Evolutionary conservation across 2,113 vertebrate species (phyloP).

Genomic region (Ophiodon elongatus): DNA sequence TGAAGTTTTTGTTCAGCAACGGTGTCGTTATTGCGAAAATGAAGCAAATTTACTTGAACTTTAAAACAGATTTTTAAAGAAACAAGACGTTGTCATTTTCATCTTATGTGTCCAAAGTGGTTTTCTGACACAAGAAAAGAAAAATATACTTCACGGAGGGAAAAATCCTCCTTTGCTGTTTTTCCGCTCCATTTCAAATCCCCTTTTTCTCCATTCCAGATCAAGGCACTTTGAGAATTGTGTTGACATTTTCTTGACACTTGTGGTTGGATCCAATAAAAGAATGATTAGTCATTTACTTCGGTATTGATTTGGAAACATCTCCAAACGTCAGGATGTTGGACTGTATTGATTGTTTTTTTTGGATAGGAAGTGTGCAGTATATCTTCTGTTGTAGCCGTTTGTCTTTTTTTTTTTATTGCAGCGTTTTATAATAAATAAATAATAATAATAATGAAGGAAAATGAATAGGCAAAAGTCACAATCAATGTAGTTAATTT

Average conservation of each 20-base stretch:
- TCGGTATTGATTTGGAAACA: slow-evolving; percentile 51
- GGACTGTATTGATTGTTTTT: slow-evolving; percentile 26
- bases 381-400: background rate
- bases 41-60: background rate
- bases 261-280: slow-evolving; percentile 36
- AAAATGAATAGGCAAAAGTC: background rate
- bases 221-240: slow-evolving; percentile 12
- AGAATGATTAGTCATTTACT: slow-evolving; percentile 47
- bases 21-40: background rate
- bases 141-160: background rate
- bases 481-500: background rate
- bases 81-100: background rate
- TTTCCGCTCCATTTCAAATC: background rate
- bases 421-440: background rate
- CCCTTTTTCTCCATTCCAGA: background rate
- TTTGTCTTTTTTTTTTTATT: background rate
- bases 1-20: background rate
- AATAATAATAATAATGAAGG: no score
- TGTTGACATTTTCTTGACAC: slow-evolving; percentile 54
- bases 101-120: background rate
- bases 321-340: slow-evolving; percentile 8
- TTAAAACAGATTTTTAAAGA: background rate
- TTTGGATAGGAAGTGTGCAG: slow-evolving; percentile 4
- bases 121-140: background rate
- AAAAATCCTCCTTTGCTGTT: background rate